A percentile compares a stretch with the other conserved stretches of the same genome.
Conservation (phyloP, 2,797 vertebrate genomes). For the Oreochromis grahami region DNA sequence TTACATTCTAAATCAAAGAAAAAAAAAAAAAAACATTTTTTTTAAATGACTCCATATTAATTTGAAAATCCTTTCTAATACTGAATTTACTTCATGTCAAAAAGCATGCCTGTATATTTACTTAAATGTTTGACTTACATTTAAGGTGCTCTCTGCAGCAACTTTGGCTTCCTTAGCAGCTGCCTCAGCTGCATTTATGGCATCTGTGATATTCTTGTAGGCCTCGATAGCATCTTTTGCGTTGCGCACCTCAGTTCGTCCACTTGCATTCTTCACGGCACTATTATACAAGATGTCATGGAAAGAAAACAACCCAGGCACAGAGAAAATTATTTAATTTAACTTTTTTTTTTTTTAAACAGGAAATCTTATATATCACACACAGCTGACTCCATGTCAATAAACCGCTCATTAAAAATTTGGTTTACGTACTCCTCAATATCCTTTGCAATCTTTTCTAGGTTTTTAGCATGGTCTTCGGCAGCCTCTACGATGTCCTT, state of each 20-base stretch:
- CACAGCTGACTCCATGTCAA: background rate
- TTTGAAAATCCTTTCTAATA: background rate
- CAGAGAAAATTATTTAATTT: background rate
- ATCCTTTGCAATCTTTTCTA: conserved; percentile 80
- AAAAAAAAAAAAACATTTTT: background rate
- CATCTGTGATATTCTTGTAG: conserved; percentile 90
- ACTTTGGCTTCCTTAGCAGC: conserved; percentile 83
- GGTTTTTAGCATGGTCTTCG: conserved; percentile 82
- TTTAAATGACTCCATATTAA: background rate
- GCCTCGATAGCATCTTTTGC: conserved; percentile 86
- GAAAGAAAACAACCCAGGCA: background rate
- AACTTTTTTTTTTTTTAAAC: background rate
- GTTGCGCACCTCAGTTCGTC: conserved; percentile 78
- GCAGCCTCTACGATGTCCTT: conserved; percentile 81
- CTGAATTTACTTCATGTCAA: background rate
- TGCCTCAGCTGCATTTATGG: conserved; percentile 86
- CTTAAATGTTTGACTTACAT: conserved; percentile 67
- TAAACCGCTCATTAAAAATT: background rate
- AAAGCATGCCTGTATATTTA: background rate
- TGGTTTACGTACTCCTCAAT: conserved; percentile 82
- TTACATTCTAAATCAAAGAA: conserved; percentile 76
- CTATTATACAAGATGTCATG: conserved; percentile 58
- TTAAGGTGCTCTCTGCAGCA: conserved; percentile 84
- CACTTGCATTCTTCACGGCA: conserved; percentile 81
- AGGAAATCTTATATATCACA: background rate